Conservation (phyloP, 2,888 invertebrate genomes). For the Cantharis rufa region DNA sequence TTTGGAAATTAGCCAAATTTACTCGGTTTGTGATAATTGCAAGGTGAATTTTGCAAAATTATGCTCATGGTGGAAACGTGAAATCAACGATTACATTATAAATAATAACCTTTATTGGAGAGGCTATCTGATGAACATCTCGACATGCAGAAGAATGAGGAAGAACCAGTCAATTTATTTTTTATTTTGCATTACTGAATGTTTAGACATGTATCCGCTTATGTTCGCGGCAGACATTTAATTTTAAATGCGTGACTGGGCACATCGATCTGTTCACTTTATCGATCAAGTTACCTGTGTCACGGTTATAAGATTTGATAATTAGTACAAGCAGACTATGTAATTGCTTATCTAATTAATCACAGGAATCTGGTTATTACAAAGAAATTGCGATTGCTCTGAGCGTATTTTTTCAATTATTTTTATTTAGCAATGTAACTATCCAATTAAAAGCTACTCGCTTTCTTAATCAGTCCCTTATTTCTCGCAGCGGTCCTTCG, state of each 20-base stretch:
- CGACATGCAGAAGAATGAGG: constrained; percentile 9
- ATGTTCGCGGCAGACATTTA: constrained; percentile 12
- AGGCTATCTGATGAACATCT: constrained; percentile 3
- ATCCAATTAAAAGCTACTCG: neutral
- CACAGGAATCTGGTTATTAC: constrained; percentile 35
- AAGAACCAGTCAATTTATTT: constrained; percentile 13
- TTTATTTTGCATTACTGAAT: constrained; percentile 14
- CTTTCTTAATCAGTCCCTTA: neutral
- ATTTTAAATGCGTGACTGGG: constrained; percentile 18
- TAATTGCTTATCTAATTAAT: constrained; percentile 39
- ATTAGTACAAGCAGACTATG: constrained; percentile 37
- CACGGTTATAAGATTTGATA: constrained; percentile 37
- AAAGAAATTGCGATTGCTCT: neutral
- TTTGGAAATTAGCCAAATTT: constrained; percentile 1
- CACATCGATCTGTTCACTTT: constrained; percentile 11
- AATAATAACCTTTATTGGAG: constrained; percentile 6
- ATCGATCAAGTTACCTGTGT: constrained; percentile 33
- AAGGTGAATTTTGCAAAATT: neutral
- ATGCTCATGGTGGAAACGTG: neutral
- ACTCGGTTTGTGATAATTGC: neutral
- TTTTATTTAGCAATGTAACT: neutral
- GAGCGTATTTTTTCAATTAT: neutral
- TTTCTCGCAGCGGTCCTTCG: neutral
- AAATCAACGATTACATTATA: neutral
- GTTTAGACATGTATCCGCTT: constrained; percentile 12